Evolutionary conservation across 1,140 invertebrate species (phyloP).

Genomic region (Drosophila nasuta): DNA sequence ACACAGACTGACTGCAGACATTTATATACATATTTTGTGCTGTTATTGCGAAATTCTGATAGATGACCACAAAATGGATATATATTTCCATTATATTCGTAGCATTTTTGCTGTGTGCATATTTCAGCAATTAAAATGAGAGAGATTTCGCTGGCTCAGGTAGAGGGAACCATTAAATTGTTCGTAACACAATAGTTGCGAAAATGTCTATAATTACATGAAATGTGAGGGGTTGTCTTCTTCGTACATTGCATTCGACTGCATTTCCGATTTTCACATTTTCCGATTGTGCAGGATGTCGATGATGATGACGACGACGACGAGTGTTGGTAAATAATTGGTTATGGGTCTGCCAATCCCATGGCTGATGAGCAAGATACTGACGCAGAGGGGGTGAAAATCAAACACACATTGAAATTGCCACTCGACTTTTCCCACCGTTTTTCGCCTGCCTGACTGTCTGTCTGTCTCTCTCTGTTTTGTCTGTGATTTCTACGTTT

Average conservation of each 20-base stretch:
- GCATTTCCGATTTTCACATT: slow-evolving; percentile 67
- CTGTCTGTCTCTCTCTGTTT: slow-evolving; percentile 20
- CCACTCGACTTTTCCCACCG: slow-evolving; percentile 59
- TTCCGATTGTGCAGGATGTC: slow-evolving; percentile 26
- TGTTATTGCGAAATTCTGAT: neutral
- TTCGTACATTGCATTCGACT: slow-evolving; percentile 56
- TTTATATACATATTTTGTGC: neutral
- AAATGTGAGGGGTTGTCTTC: slow-evolving; percentile 61
- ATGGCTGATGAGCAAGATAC: slow-evolving; percentile 11
- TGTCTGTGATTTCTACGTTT: slow-evolving; percentile 64
- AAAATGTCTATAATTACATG: slow-evolving; percentile 77
- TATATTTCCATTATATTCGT: slow-evolving; percentile 3
- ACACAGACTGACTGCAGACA: neutral
- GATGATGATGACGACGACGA: slow-evolving; percentile 4
- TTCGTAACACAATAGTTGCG: slow-evolving; percentile 74
- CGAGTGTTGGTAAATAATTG: slow-evolving; percentile 77
- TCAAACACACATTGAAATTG: slow-evolving; percentile 54
- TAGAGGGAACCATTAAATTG: slow-evolving; percentile 68
- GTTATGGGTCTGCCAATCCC: slow-evolving; percentile 58
- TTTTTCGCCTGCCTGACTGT: slow-evolving; percentile 3
- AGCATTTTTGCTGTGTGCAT: neutral
- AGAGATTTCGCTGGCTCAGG: slow-evolving; percentile 56
- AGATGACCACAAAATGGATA: slow-evolving; percentile 5
- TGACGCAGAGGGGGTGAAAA: slow-evolving; percentile 14
- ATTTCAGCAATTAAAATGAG: slow-evolving; percentile 50